phyloP scores from a whole-genome alignment of 2,888 invertebrate genomes.

The Torymus auratus region DNA sequence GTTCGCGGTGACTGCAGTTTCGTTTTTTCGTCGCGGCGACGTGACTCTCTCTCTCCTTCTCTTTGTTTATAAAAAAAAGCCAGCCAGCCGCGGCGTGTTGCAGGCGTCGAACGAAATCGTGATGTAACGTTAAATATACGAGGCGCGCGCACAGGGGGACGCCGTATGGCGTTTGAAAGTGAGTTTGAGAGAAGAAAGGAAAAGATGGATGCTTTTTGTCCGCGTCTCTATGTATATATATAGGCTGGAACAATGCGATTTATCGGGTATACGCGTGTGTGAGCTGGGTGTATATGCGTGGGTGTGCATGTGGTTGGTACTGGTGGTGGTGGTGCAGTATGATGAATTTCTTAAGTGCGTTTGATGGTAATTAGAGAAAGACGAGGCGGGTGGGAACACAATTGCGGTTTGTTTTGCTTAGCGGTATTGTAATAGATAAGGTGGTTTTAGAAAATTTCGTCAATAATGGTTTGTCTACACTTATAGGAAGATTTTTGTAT shows the following conservation, averaged over 20 bases:
- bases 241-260: no score
- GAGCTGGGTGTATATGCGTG: neutral
- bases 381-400: neutral
- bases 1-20: slow-evolving; percentile 5
- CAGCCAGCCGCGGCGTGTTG: neutral
- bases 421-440: no score
- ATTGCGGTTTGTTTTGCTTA: no score
- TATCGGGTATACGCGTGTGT: neutral
- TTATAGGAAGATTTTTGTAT: no score
- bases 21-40: slow-evolving; percentile 19
- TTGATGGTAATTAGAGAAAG: neutral
- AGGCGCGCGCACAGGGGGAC: neutral
- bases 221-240: no score
- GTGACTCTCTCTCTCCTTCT: slow-evolving; percentile 25
- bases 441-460: no score
- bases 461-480: no score
- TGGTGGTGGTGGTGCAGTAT: neutral
- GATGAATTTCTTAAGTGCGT: slow-evolving; percentile 1
- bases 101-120: slow-evolving; percentile 49
- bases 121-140: slow-evolving; percentile 40
- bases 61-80: slow-evolving; percentile 41
- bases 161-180: slow-evolving; percentile 38
- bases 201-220: no score
- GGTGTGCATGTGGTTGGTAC: neutral
- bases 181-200: slow-evolving; percentile 25